Conservation (phyloP, 2,888 invertebrate genomes). For the Zygogramma bicolorata region DNA sequence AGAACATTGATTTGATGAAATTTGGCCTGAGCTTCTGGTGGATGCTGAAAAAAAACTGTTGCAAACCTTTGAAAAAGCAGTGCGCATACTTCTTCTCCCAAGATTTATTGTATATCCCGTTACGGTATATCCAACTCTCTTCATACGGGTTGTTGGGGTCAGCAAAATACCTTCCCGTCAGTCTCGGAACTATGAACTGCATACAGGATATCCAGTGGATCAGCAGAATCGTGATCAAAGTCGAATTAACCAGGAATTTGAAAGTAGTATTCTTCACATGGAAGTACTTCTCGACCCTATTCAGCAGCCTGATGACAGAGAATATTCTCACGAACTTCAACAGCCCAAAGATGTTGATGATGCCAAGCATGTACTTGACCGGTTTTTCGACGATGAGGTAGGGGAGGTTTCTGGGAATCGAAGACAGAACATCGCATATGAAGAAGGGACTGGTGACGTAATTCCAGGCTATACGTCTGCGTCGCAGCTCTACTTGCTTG, state of each 20-base stretch:
- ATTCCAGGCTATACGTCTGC: conserved; percentile 26
- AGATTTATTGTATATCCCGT: not conserved
- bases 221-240: not conserved
- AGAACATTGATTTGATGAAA: no score
- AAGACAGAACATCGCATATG: conserved; percentile 1
- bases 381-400: not conserved
- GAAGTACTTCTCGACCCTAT: not conserved
- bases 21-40: no score
- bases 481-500: conserved; percentile 32
- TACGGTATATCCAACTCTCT: not conserved
- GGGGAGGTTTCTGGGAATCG: not conserved
- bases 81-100: not conserved
- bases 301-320: not conserved
- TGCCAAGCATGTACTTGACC: not conserved
- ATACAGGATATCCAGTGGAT: conserved; percentile 8
- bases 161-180: not conserved
- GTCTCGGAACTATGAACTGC: conserved; percentile 8
- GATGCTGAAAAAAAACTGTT: no score
- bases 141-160: not conserved
- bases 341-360: conserved; percentile 8
- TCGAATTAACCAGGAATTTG: not conserved
- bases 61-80: conserved; percentile 6
- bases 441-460: not conserved
- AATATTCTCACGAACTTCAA: not conserved
- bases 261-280: conserved; percentile 1